A percentile compares a stretch with the other conserved stretches of the same genome.
Evolutionary conservation across 2,797 vertebrate genomes (phyloP).

Genomic region (Sebastes kiyomatsui): DNA sequence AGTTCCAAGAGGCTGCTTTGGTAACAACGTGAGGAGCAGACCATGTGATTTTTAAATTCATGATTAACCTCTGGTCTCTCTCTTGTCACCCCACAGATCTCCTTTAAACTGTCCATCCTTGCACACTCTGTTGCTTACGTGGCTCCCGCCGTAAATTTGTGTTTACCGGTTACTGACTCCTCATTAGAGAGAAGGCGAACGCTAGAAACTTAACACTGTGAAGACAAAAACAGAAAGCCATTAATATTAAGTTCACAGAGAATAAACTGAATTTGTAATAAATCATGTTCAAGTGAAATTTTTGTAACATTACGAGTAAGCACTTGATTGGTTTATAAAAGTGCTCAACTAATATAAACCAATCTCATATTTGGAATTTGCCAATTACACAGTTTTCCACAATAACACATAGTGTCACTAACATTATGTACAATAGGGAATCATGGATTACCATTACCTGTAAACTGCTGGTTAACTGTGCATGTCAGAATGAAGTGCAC

Average conservation of each 20-base stretch:
- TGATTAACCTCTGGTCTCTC: constrained; percentile 75
- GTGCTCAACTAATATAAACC: constrained; percentile 38
- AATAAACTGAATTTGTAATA: constrained; percentile 12
- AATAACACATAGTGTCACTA: constrained; percentile 25
- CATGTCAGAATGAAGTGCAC: constrained; percentile 77
- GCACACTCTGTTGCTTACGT: constrained; percentile 70
- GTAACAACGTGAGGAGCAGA: constrained; percentile 84
- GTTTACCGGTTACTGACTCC: constrained; percentile 82
- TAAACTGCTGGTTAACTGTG: constrained; percentile 81
- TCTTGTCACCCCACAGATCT: constrained; percentile 77
- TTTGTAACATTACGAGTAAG: constrained; percentile 10
- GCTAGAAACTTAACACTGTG: constrained; percentile 90
- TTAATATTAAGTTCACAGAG: constrained; percentile 52
- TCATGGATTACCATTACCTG: constrained; percentile 83
- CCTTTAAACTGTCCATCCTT: constrained; percentile 76
- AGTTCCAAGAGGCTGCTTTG: constrained; percentile 87
- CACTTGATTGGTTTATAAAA: constrained; percentile 31
- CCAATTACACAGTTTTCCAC: constrained; percentile 36
- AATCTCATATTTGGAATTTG: constrained; percentile 36
- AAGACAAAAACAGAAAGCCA: constrained; percentile 80
- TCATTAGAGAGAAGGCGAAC: constrained; percentile 82
- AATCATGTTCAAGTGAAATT: constrained; percentile 19
- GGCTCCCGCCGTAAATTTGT: constrained; percentile 80
- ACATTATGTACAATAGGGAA: constrained; percentile 56
- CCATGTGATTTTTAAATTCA: constrained; percentile 65